These are phyloP conservation scores for Pomacea canaliculata DNA, from an alignment of 2,888 invertebrate species.

Conservation along the genomic window DNA sequence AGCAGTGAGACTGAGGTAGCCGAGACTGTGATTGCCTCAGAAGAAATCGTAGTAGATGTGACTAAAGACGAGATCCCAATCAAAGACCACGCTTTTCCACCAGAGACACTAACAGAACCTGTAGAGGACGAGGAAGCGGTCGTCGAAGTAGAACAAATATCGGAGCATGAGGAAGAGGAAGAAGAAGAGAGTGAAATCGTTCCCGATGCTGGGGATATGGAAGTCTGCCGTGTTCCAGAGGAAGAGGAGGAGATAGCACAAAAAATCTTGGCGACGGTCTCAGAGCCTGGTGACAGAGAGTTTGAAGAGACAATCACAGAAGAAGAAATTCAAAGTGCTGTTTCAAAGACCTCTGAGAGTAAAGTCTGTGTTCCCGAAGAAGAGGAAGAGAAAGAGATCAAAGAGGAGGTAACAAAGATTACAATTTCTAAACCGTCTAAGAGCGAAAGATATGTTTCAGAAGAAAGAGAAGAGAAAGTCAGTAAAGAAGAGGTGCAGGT, in stretches of 20 bases:
- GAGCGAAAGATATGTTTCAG: slow-evolving; percentile 8
- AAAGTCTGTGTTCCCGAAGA: not conserved
- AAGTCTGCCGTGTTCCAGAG: slow-evolving; percentile 8
- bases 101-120: not conserved
- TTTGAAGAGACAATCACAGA: slow-evolving; percentile 28
- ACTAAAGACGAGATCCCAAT: not conserved
- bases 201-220: not conserved
- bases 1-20: not conserved
- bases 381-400: slow-evolving; percentile 8
- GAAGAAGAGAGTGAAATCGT: slow-evolving; percentile 27
- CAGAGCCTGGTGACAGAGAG: slow-evolving; percentile 14
- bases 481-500: not conserved
- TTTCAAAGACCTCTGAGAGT: not conserved
- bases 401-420: slow-evolving; percentile 7
- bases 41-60: not conserved
- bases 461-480: slow-evolving; percentile 1
- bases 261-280: not conserved
- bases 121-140: not conserved
- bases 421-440: slow-evolving; percentile 1
- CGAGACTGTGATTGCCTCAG: not conserved
- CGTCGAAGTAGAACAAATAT: not conserved
- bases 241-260: slow-evolving; percentile 16
- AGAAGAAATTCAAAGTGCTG: not conserved
- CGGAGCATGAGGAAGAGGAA: slow-evolving; percentile 19
- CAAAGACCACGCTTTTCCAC: not conserved